Percentiles rank a stretch among this genome's conserved stretches.
Conservation (phyloP, 37 sponge, comb jelly and placozoan genomes). For the Aplysina aerophoba region DNA sequence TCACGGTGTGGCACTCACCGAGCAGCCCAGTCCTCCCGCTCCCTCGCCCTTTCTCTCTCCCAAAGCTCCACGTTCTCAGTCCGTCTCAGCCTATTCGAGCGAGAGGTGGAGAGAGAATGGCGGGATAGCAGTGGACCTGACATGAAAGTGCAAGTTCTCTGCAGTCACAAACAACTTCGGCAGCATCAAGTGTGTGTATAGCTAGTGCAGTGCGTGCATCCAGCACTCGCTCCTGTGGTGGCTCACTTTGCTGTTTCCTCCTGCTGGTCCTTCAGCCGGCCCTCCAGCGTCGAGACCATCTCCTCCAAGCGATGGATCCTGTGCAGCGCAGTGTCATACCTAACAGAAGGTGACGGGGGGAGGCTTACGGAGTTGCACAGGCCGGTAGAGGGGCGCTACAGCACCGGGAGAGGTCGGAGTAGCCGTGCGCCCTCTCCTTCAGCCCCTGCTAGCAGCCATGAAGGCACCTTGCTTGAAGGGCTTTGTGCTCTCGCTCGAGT, state of each 20-base stretch:
- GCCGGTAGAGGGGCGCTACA: background rate
- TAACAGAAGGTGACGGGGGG: background rate
- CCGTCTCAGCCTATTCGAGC: background rate
- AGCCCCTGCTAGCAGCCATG: background rate
- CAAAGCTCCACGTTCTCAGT: slow-evolving; percentile 1
- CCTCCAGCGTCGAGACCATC: background rate
- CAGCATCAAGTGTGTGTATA: too few relatives aligned
- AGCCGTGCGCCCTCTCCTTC: too few relatives aligned
- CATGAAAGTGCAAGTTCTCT: background rate
- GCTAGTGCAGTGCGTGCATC: too few relatives aligned
- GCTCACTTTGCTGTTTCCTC: background rate
- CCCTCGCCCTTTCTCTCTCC: background rate
- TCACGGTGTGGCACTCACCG: too few relatives aligned
- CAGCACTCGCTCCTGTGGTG: too few relatives aligned
- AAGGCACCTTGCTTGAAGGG: background rate
- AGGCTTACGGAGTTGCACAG: background rate
- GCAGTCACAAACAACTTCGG: too few relatives aligned
- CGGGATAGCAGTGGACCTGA: background rate
- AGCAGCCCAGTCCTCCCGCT: too few relatives aligned
- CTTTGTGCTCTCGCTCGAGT: background rate
- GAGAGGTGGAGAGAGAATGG: background rate
- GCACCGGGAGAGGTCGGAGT: background rate
- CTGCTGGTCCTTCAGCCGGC: background rate
- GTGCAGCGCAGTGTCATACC: background rate
- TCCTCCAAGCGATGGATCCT: background rate